phyloP scores from a whole-genome alignment of 2,113 vertebrate species.

The Cepphus grylle region DNA sequence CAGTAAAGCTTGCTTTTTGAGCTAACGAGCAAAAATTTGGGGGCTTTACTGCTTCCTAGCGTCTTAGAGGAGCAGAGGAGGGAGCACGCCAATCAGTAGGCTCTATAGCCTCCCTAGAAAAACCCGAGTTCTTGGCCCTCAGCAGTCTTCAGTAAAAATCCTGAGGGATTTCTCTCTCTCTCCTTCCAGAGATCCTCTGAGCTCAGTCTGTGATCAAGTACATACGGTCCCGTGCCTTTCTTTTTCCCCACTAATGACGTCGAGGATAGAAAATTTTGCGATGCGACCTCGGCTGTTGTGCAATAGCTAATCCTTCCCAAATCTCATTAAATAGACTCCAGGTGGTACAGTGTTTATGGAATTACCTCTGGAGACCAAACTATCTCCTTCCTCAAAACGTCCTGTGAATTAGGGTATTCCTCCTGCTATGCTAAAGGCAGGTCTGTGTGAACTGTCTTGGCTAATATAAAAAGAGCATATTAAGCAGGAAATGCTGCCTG shows the following conservation, averaged over 20 bases:
- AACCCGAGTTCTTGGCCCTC: not conserved
- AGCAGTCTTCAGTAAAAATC: not conserved
- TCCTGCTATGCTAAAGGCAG: not conserved
- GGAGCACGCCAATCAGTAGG: not conserved
- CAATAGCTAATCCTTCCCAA: conserved; percentile 35
- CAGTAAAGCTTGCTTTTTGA: not conserved
- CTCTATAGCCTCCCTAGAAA: not conserved
- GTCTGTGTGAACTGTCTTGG: not conserved
- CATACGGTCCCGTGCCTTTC: conserved; percentile 8
- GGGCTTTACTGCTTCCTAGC: not conserved
- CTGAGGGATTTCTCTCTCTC: conserved; percentile 2
- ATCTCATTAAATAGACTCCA: conserved; percentile 31
- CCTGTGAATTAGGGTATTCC: not conserved
- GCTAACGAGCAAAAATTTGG: not conserved
- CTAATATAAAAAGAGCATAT: not conserved
- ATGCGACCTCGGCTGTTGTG: conserved; percentile 3
- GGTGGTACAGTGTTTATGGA: conserved; percentile 10
- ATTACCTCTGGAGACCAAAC: not conserved
- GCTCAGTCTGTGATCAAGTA: conserved; percentile 26
- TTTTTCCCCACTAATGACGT: not conserved
- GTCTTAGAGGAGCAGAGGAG: not conserved
- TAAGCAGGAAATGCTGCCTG: not conserved
- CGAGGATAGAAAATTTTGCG: not conserved
- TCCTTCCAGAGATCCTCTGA: conserved; percentile 18
- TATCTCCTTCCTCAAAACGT: not conserved